phyloP scores from a whole-genome alignment of 2,797 vertebrate species.

The Salmo trutta region DNA sequence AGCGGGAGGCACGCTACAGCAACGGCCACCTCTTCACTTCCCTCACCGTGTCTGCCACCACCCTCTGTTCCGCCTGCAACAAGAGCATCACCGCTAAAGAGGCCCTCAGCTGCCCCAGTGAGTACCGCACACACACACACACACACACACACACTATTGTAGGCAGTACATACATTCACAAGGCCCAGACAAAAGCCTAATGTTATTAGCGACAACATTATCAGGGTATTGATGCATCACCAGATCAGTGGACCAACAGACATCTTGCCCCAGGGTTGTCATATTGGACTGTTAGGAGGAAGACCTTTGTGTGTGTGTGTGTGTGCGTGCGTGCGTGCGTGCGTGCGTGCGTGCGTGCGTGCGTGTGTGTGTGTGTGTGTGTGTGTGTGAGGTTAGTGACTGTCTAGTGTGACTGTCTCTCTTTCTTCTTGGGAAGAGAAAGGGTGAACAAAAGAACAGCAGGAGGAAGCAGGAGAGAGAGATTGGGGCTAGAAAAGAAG shows the following conservation, averaged over 20 bases:
- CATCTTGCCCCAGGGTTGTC: neutral
- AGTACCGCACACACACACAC: conserved; percentile 59
- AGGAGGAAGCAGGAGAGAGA: neutral
- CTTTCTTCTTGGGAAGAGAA: neutral
- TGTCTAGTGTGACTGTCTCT: neutral
- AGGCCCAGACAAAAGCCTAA: neutral
- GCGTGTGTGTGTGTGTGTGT: neutral
- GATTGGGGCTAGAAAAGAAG: neutral
- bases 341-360: neutral
- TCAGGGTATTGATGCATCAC: neutral
- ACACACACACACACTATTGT: conserved; percentile 10
- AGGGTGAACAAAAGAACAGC: neutral
- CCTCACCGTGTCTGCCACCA: conserved; percentile 89
- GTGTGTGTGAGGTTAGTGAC: neutral
- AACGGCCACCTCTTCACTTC: conserved; percentile 93
- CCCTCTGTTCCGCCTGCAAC: conserved; percentile 91
- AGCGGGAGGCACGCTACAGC: conserved; percentile 84
- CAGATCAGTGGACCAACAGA: conserved; percentile 13
- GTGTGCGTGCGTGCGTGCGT: neutral
- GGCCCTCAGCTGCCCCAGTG: conserved; percentile 92
- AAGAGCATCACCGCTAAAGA: conserved; percentile 96
- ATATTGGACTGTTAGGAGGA: neutral
- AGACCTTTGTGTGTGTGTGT: neutral
- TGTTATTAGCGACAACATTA: conserved; percentile 1
- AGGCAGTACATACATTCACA: neutral